Percentiles rank a stretch among this genome's conserved stretches.
These are phyloP conservation scores for Eclectus roratus DNA, from an alignment of 2,113 vertebrate genomes.

Conservation along the genomic window DNA sequence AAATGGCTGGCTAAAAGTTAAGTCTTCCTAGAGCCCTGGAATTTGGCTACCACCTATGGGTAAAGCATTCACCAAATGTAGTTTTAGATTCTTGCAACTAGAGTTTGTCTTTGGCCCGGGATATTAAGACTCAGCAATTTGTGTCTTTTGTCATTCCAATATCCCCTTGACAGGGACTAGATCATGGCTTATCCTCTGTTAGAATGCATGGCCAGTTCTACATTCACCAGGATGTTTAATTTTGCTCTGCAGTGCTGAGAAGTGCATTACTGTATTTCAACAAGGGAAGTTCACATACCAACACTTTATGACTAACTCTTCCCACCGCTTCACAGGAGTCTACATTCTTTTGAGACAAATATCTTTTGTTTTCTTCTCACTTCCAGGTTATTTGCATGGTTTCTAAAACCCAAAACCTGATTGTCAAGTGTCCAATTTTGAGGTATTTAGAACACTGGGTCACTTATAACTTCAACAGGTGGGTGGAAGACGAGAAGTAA, in stretches of 20 bases:
- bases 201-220: background rate
- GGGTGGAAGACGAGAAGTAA: background rate
- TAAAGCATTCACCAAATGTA: background rate
- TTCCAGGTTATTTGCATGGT: background rate
- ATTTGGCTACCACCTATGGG: background rate
- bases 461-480: background rate
- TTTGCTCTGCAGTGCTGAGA: background rate
- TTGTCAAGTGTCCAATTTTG: background rate
- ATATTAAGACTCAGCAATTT: background rate
- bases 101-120: background rate
- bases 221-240: background rate
- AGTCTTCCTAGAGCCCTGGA: background rate
- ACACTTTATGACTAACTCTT: background rate
- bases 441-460: background rate
- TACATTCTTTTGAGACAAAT: background rate
- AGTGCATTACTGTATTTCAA: background rate
- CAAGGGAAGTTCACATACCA: background rate
- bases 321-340: background rate
- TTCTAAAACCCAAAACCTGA: background rate
- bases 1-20: background rate
- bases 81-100: background rate
- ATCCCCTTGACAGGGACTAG: background rate
- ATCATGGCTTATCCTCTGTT: background rate
- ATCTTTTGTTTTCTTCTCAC: background rate
- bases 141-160: background rate